A percentile compares a stretch with the other conserved stretches of the same genome.
Conservation (phyloP, 2,888 invertebrate species). For the Eulithis testata region DNA sequence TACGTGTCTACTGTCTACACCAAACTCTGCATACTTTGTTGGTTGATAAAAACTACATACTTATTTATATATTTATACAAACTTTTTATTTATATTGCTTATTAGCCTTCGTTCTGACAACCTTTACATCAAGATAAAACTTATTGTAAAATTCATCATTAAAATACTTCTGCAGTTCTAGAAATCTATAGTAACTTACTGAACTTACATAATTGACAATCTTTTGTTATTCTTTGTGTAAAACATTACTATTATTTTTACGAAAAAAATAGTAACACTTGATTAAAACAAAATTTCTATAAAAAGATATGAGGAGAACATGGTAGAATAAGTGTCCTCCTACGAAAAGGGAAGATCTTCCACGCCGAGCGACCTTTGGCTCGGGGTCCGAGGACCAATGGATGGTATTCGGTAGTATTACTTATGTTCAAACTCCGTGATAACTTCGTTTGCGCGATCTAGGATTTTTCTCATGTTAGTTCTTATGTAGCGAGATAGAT, state of each 20-base stretch:
- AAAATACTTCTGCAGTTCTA: not conserved
- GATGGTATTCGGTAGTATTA: too few species aligned
- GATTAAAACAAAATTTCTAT: not conserved
- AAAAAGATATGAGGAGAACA: too few species aligned
- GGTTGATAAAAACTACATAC: not conserved
- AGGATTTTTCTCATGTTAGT: too few species aligned
- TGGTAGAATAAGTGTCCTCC: too few species aligned
- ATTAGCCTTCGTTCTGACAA: not conserved
- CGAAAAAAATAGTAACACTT: not conserved
- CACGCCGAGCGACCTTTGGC: too few species aligned
- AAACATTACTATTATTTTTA: not conserved
- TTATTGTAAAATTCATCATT: not conserved
- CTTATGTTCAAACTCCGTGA: too few species aligned
- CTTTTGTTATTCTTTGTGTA: constrained; percentile 1
- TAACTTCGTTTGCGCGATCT: too few species aligned
- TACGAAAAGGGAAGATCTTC: too few species aligned
- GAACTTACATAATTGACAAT: constrained; percentile 2
- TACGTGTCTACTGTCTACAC: too few species aligned
- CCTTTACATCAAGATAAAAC: too few species aligned
- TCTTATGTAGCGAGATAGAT: too few species aligned
- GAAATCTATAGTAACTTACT: not conserved
- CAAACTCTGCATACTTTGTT: not conserved
- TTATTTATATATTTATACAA: not conserved
- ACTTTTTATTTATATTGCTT: not conserved
- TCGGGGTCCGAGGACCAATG: too few species aligned